Conservation (phyloP, 1,140 invertebrate species). For the Formica exsecta region DNA sequence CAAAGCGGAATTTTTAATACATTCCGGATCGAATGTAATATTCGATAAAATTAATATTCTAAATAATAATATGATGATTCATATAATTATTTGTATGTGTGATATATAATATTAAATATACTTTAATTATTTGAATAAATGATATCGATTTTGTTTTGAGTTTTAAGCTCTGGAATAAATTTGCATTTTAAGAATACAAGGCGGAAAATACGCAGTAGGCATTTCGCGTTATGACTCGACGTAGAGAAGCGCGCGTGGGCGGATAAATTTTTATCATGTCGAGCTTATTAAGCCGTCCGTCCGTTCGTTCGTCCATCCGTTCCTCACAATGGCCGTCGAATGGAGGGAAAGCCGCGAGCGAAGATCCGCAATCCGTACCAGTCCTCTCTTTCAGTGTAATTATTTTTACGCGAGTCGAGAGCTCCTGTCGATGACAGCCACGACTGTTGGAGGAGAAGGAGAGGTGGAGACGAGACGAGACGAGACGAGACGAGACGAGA, state of each 20-base stretch:
- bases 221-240: slow-evolving; percentile 24
- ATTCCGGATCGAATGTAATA: not conserved
- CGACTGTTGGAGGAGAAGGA: slow-evolving; percentile 70
- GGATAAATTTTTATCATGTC: slow-evolving; percentile 84
- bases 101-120: not conserved
- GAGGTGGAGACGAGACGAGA: slow-evolving; percentile 57
- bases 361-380: slow-evolving; percentile 52
- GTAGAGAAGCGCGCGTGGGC: slow-evolving; percentile 65
- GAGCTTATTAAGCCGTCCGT: slow-evolving; percentile 74
- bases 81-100: not conserved
- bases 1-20: slow-evolving; percentile 7
- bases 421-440: slow-evolving; percentile 82
- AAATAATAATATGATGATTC: not conserved
- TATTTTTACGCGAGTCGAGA: slow-evolving; percentile 85
- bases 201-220: not conserved
- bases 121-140: slow-evolving; percentile 12
- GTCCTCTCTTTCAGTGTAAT: slow-evolving; percentile 79
- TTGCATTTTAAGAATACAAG: not conserved
- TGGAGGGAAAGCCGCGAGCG: slow-evolving; percentile 57
- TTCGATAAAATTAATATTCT: slow-evolving; percentile 12
- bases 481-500: not conserved
- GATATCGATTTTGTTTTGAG: not conserved
- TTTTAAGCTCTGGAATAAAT: not conserved
- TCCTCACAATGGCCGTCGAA: slow-evolving; percentile 82
- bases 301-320: slow-evolving; percentile 72